Evolutionary conservation across 2,888 invertebrate genomes (phyloP).

Genomic region (Pristionchus mayeri): DNA sequence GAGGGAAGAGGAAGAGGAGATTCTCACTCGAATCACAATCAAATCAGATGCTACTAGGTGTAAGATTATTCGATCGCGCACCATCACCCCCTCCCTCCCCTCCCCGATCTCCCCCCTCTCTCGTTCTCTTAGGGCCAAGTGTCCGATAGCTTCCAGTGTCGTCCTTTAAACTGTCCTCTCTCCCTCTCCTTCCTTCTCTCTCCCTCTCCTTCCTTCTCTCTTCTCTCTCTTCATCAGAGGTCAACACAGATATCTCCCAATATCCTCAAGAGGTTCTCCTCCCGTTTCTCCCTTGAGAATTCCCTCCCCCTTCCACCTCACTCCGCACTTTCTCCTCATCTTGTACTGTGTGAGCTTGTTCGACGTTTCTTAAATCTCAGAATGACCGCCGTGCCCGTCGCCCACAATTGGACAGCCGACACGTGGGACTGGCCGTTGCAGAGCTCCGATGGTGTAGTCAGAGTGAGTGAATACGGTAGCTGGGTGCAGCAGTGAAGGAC

Average conservation of each 20-base stretch:
- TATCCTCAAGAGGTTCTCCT: slow-evolving; percentile 20
- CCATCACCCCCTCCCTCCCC: neutral
- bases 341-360: slow-evolving; percentile 22
- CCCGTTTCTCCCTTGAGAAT: neutral
- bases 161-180: slow-evolving; percentile 46
- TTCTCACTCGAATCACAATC: slow-evolving; percentile 8
- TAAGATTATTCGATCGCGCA: slow-evolving; percentile 20
- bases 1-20: neutral
- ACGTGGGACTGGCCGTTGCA: slow-evolving; percentile 72
- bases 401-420: slow-evolving; percentile 65
- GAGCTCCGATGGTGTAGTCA: slow-evolving; percentile 69
- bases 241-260: slow-evolving; percentile 42
- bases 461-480: slow-evolving; percentile 54
- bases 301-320: neutral
- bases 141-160: slow-evolving; percentile 36
- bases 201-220: neutral
- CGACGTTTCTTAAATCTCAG: slow-evolving; percentile 33
- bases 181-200: slow-evolving; percentile 1
- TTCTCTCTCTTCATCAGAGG: slow-evolving; percentile 27
- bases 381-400: slow-evolving; percentile 66
- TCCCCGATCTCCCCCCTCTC: slow-evolving; percentile 2
- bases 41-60: slow-evolving; percentile 42
- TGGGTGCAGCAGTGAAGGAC: neutral
- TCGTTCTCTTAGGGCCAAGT: neutral
- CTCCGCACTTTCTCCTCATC: slow-evolving; percentile 14